phyloP scores from a whole-genome alignment of 53 echinoderm and acorn worm genomes.

The Luidia sarsii region DNA sequence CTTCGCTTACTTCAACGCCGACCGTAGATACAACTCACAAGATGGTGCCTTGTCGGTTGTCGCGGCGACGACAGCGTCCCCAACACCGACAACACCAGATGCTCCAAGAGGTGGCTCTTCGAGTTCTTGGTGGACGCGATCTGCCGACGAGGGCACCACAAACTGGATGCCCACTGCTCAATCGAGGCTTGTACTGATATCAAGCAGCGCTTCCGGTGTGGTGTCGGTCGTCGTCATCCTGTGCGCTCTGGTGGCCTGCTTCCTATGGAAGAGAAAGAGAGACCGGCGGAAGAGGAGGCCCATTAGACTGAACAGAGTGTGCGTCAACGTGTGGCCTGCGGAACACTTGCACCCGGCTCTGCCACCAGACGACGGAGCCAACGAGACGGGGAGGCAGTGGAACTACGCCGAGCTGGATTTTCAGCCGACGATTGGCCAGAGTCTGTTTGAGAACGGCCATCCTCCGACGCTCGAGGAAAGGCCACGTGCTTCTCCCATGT shows the following conservation, averaged over 20 bases:
- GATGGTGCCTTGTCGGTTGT: background rate
- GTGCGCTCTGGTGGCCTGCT: too few relatives aligned
- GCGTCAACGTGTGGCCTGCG: background rate
- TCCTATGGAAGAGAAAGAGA: too few relatives aligned
- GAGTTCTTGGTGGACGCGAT: too few relatives aligned
- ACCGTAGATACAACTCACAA: background rate
- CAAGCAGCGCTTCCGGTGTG: too few relatives aligned
- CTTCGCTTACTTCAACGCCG: background rate
- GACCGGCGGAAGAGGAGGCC: too few relatives aligned
- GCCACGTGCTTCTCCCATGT: background rate
- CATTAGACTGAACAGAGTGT: too few relatives aligned
- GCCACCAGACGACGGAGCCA: background rate
- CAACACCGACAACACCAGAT: background rate
- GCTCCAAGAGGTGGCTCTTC: background rate
- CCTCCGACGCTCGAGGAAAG: background rate
- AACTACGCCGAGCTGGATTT: constrained; percentile 26
- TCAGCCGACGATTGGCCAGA: background rate
- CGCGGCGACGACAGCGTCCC: background rate
- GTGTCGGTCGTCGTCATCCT: too few relatives aligned
- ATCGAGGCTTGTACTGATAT: too few relatives aligned
- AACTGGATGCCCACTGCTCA: too few relatives aligned
- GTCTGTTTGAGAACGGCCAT: background rate
- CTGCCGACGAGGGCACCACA: too few relatives aligned
- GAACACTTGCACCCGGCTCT: background rate
- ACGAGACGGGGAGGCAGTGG: background rate